phyloP scores from a whole-genome alignment of 2,113 vertebrate species.

The Chloropsis cyanopogon region DNA sequence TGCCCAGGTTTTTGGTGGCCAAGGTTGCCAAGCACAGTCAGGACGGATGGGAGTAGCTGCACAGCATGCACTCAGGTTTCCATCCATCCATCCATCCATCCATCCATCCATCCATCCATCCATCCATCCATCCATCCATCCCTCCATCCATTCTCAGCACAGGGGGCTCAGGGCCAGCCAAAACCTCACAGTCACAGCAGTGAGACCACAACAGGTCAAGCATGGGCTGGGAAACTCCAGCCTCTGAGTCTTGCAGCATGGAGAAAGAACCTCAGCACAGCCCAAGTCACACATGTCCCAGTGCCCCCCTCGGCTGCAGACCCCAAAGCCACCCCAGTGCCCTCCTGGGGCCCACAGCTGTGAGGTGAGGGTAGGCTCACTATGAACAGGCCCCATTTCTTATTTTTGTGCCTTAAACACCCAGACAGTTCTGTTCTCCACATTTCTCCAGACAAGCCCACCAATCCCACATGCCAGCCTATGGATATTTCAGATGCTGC shows the following conservation, averaged over 20 bases:
- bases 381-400: accelerated
- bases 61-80: not conserved
- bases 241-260: accelerated
- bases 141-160: not conserved
- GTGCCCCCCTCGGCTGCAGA: not conserved
- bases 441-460: not conserved
- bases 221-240: not conserved
- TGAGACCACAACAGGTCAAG: not conserved
- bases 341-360: accelerated
- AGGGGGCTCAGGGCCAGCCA: not conserved
- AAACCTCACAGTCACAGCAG: not conserved
- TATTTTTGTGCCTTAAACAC: accelerated
- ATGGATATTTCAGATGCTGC: not conserved
- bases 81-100: not conserved
- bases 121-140: not conserved
- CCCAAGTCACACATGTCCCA: not conserved
- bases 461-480: accelerated
- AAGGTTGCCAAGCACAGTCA: accelerated
- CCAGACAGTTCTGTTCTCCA: not conserved
- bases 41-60: not conserved
- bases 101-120: not conserved
- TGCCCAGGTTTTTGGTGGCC: not conserved
- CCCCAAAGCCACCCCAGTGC: not conserved
- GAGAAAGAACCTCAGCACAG: not conserved
- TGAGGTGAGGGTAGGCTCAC: not conserved